Base-by-base conservation (phyloP, 1,140 invertebrate genomes). In the Coboldia fuscipes region DNA sequence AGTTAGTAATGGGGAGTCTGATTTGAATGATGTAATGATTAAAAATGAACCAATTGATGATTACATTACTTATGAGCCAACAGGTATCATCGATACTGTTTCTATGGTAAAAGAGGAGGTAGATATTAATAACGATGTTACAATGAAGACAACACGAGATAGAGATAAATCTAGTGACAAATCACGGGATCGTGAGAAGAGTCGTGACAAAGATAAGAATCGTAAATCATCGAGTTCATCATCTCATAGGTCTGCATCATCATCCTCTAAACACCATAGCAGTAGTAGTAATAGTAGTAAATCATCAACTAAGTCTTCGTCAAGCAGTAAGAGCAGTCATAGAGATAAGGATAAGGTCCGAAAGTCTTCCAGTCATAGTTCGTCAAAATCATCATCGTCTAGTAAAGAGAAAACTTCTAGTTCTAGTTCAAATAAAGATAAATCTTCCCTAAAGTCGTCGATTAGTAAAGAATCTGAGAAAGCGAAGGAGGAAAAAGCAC, bases 341-440 rank as follows among this genome's bases (percentile, higher is more conserved):
- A 50, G 50, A 35, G 51, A 50, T 33, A 60, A 59, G 39, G 58
- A 62, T 33, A 61, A 51, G 39, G 56, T 63, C 22, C 55, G 45
- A 36, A 44, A 44, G 31, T 50, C 57, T 33, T 46, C 46, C 40
- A 41, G 29, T 20, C 17, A 4, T 17, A 19, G 30, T 7, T 7
- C 6, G 22, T 7, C 12, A 23, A 16, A 13, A 18, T n/a, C 10
- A 13, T 29, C 27, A 34, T n/a, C n/a, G n/a, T n/a, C n/a, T n/a
- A n/a, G n/a, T n/a, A n/a, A n/a, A n/a, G n/a, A n/a, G n/a, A n/a
- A n/a, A n/a, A n/a, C n/a, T n/a, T 27, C 22, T 24, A 24, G 26
- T 22, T 28, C 6, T n/a, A 26, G 29, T 21, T n/a, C 4, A 19
- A 18, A 39, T 36, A 46, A 47, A 31, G 45, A 46, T 14, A 34